Evolutionary conservation across 2,113 vertebrate genomes (phyloP).

Genomic region (Turnix velox): DNA sequence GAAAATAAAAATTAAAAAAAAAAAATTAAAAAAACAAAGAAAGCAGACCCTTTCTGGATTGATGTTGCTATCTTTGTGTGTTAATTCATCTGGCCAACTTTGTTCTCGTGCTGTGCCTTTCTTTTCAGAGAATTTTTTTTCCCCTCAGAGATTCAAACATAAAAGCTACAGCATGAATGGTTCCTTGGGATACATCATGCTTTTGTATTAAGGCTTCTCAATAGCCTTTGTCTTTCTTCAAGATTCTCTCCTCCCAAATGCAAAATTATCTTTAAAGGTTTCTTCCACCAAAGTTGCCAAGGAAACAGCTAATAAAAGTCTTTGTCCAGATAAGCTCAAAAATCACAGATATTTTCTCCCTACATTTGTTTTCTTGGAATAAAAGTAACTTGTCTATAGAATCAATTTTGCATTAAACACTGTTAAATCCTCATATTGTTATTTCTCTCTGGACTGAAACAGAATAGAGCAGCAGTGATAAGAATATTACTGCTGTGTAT

Average conservation of each 20-base stretch:
- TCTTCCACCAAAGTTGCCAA: not conserved
- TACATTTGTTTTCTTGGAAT: not conserved
- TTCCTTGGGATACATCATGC: not conserved
- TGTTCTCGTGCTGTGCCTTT: not conserved
- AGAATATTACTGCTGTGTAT: not conserved
- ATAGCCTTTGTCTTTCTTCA: not conserved
- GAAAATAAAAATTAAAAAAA: not conserved
- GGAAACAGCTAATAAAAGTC: not conserved
- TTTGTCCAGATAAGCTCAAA: conserved; percentile 30
- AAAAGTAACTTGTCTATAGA: not conserved
- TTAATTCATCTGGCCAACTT: not conserved
- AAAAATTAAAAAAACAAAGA: not conserved
- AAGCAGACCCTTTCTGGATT: not conserved
- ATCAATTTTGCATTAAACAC: not conserved
- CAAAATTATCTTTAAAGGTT: conserved; percentile 30
- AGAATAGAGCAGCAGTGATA: not conserved
- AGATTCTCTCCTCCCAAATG: not conserved
- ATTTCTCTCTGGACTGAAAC: not conserved
- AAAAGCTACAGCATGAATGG: not conserved
- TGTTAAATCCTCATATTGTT: not conserved
- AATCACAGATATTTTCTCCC: not conserved
- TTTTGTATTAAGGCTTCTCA: not conserved
- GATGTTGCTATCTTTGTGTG: not conserved
- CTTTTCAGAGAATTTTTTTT: not conserved
- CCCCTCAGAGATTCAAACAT: not conserved